Evolutionary conservation across 53 echinoderm and acorn worm genomes (phyloP), one percentile per base, ranked within the genome.

Genomic region (Echinometra lucunter): DNA sequence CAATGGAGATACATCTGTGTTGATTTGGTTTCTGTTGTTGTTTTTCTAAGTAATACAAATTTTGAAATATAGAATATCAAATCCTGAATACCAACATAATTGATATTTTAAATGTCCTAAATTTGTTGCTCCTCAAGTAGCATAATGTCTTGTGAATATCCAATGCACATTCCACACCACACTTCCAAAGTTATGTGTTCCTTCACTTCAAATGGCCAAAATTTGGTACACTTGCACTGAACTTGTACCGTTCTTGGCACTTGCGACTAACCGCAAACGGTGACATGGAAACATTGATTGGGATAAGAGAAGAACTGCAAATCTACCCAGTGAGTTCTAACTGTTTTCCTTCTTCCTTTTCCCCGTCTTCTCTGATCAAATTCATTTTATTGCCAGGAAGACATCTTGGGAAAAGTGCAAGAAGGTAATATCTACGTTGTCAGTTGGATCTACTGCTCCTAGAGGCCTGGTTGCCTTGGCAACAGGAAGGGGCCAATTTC

Each of bases 401-500:
- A 89, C 89, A 60, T 57, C 53, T 85, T 85, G 49, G 85, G 12
- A n/a, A 55, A 27, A 58, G 89, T 57, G 89, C 60, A 89, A 89
- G 89, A 60, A 89, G 89, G 89, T 89, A 89, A 49, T 60, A 63
- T 67, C 70, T 25, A 66, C 17, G 45, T 91, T 78, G 35, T 78
- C 27, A 80, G 38, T 56, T 53, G 34, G 92, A 35, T 13, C 56
- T 9, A 88, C 70, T 70, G 92, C 92, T 75, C 55, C 75, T 17
- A 91, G 78, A 25, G 18, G 27, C 91, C 30, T 35, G 57, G 80
- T 92, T 56, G 21, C 80, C 78, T 57, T 78, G 92, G 80, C 38
- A 78, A 92, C 57, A 92, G 92, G 92, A 92, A 92, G 92, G 13
- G 57, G 92, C 91, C 91, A 91, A 91, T 91, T 91, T 91, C 25